Conservation (phyloP, 2,888 invertebrate species). For the Agrotis puta region DNA sequence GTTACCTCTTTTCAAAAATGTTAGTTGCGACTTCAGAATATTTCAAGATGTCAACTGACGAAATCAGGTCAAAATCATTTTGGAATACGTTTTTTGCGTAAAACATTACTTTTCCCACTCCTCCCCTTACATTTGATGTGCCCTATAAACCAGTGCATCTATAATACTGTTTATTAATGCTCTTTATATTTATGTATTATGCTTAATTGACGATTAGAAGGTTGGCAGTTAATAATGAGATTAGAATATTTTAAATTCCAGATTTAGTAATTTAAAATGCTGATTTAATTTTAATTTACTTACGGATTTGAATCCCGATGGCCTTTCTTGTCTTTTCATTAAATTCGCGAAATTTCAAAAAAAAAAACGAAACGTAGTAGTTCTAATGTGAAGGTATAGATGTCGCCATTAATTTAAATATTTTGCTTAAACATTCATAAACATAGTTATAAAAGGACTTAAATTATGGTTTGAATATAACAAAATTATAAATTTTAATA, state of each 20-base stretch:
- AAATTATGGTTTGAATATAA: not conserved
- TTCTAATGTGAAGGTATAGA: not conserved
- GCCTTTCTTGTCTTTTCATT: not conserved
- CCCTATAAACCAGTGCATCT: conserved; percentile 68
- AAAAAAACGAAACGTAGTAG: conserved; percentile 1
- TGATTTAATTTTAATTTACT: conserved; percentile 46
- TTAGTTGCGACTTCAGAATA: too few species aligned
- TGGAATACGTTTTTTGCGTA: not conserved
- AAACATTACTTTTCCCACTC: conserved; percentile 29
- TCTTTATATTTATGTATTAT: conserved; percentile 45
- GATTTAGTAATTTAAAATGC: conserved; percentile 33
- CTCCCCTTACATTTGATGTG: conserved; percentile 49
- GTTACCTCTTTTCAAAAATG: too few species aligned
- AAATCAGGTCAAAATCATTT: too few species aligned
- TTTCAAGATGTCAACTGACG: too few species aligned
- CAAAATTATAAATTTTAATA: conserved; percentile 4
- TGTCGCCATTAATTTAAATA: not conserved
- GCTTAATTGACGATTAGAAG: conserved; percentile 64
- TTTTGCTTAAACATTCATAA: not conserved
- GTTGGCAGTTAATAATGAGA: conserved; percentile 56
- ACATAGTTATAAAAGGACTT: not conserved
- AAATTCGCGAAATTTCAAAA: conserved; percentile 4
- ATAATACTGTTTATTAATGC: conserved; percentile 50
- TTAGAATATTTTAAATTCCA: conserved; percentile 51
- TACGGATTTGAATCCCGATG: conserved; percentile 36